These are phyloP conservation scores for Anolis sagrei DNA, from an alignment of 2,113 vertebrate species.

Conservation along the genomic window DNA sequence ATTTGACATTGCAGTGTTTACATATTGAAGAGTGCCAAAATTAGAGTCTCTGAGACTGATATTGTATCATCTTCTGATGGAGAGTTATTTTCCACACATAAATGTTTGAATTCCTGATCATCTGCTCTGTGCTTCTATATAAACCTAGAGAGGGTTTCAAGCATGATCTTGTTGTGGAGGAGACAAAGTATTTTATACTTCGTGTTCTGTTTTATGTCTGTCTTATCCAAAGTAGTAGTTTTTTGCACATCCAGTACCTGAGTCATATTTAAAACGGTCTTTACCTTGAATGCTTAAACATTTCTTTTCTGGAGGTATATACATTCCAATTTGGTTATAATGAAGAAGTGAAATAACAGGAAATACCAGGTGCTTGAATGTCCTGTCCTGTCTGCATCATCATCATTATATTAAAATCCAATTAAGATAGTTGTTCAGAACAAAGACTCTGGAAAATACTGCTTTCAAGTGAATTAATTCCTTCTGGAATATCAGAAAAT, in stretches of 20 bases:
- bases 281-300: no score
- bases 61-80: background rate
- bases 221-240: background rate
- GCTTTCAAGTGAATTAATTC: constrained; percentile 9
- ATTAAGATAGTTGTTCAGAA: background rate
- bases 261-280: background rate
- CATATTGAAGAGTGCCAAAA: background rate
- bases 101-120: background rate
- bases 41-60: background rate
- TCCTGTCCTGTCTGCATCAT: background rate
- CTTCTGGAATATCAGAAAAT: background rate
- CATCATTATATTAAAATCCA: background rate
- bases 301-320: background rate
- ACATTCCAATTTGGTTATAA: background rate
- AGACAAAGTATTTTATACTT: background rate
- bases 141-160: background rate
- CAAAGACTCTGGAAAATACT: constrained; percentile 23
- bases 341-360: background rate
- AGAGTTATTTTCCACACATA: background rate
- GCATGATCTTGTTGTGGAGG: background rate
- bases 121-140: background rate
- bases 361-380: background rate
- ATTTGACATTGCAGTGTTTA: background rate
- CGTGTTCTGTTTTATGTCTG: background rate
- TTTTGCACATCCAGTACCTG: background rate